Conservation (phyloP, 1,140 invertebrate species). For the Artemia franciscana region DNA sequence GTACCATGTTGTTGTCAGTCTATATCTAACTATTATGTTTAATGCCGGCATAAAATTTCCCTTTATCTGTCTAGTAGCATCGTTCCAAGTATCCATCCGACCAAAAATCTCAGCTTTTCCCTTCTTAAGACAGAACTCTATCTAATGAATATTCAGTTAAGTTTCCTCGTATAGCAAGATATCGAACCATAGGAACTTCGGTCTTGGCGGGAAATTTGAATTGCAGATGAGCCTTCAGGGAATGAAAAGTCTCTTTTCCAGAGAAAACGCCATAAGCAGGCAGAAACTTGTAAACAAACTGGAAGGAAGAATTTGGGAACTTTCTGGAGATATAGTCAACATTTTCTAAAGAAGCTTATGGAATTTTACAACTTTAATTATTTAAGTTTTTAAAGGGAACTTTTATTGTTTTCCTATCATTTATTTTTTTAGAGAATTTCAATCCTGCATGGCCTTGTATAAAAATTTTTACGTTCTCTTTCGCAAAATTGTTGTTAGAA, state of each 20-base stretch:
- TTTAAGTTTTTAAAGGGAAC: too few species aligned
- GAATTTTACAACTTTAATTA: too few species aligned
- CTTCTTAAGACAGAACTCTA: background rate
- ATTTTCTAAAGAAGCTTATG: too few species aligned
- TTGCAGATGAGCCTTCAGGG: background rate
- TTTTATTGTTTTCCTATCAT: too few species aligned
- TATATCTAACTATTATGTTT: background rate
- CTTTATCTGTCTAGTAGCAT: background rate
- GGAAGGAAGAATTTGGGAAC: too few species aligned
- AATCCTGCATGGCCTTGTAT: too few species aligned
- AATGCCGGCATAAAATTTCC: background rate
- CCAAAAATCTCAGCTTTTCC: background rate
- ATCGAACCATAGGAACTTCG: background rate
- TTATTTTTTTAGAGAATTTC: too few species aligned
- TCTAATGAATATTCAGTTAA: background rate
- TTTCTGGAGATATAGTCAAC: too few species aligned
- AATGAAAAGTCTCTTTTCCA: background rate
- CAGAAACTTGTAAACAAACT: too few species aligned
- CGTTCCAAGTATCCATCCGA: background rate
- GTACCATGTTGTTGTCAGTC: too few species aligned
- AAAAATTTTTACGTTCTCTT: too few species aligned
- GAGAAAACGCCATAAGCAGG: background rate
- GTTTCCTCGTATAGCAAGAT: background rate
- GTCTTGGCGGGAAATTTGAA: background rate
- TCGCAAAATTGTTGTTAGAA: too few species aligned